Evolutionary conservation across 1,140 invertebrate species (phyloP).

Genomic region (Scaptomyza pallida): DNA sequence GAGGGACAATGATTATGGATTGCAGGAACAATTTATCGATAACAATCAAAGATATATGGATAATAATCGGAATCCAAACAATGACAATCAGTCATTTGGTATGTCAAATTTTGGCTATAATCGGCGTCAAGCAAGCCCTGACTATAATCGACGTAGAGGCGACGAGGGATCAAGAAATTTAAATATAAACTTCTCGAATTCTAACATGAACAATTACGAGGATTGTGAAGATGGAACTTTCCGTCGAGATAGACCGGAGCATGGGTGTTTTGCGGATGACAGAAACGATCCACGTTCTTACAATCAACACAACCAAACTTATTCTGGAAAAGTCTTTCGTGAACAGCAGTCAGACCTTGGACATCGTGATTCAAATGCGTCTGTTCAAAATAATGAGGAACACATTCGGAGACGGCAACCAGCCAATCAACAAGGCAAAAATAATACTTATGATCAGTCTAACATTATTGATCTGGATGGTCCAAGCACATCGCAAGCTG

Average conservation of each 20-base stretch:
- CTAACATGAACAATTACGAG: not conserved
- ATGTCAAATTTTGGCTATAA: not conserved
- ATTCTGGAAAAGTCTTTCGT: not conserved
- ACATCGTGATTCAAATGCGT: not conserved
- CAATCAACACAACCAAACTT: not conserved
- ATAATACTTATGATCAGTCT: not conserved
- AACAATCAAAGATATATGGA: not conserved
- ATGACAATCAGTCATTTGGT: too few species aligned
- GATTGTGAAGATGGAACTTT: not conserved
- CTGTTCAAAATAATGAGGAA: not conserved
- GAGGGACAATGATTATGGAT: not conserved
- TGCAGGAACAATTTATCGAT: not conserved
- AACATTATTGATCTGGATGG: not conserved
- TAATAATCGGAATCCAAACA: not conserved
- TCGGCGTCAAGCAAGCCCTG: not conserved
- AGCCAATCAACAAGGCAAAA: not conserved
- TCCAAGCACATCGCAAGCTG: conserved; percentile 2
- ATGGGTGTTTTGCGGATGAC: not conserved
- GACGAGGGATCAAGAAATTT: not conserved
- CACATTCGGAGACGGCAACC: not conserved
- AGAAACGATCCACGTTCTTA: not conserved
- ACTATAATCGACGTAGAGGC: not conserved
- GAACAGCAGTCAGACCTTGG: not conserved
- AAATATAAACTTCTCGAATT: not conserved
- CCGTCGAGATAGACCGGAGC: not conserved